A percentile compares a stretch with the other conserved stretches of the same genome.
These are phyloP conservation scores for Bombus vancouverensis DNA, from an alignment of 1,140 invertebrate species.

Conservation along the genomic window DNA sequence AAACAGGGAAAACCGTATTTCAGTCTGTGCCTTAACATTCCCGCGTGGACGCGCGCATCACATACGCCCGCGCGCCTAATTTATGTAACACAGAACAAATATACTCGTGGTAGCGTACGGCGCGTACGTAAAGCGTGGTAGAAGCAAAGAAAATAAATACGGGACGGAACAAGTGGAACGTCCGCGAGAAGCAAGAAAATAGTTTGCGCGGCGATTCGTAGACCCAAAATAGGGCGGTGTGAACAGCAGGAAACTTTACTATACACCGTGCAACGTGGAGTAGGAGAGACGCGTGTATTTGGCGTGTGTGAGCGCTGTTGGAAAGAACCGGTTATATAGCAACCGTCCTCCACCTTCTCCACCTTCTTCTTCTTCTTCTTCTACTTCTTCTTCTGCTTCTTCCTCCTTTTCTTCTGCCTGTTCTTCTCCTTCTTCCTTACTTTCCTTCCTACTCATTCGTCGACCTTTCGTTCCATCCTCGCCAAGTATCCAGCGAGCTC, in stretches of 20 bases:
- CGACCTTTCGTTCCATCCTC: slow-evolving; percentile 62
- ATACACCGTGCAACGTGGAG: slow-evolving; percentile 36
- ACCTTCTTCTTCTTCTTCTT: slow-evolving; percentile 55
- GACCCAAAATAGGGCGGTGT: slow-evolving; percentile 66
- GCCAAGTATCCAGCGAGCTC: slow-evolving; percentile 65
- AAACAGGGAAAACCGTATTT: slow-evolving; percentile 47
- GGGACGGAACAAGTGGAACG: slow-evolving; percentile 40
- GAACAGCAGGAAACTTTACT: slow-evolving; percentile 56
- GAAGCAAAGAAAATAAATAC: slow-evolving; percentile 46
- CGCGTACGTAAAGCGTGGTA: slow-evolving; percentile 8
- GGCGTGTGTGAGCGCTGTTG: slow-evolving; percentile 55
- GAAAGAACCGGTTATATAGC: slow-evolving; percentile 79
- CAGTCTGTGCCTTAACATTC: slow-evolving; percentile 36
- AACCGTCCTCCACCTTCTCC: slow-evolving; percentile 73
- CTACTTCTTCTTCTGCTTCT: slow-evolving; percentile 26
- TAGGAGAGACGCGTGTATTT: slow-evolving; percentile 35
- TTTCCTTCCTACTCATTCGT: slow-evolving; percentile 50
- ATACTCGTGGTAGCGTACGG: slow-evolving; percentile 35
- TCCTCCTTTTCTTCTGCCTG: slow-evolving; percentile 38
- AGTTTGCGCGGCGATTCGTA: slow-evolving; percentile 55
- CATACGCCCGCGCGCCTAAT: slow-evolving; percentile 41
- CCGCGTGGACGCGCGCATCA: slow-evolving; percentile 26
- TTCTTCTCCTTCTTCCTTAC: slow-evolving; percentile 18
- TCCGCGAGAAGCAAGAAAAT: slow-evolving; percentile 30
- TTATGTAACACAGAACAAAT: slow-evolving; percentile 55